Base-by-base conservation (phyloP, 35 echinoderm and acorn worm species). In the Lytechinus variegatus region DNA sequence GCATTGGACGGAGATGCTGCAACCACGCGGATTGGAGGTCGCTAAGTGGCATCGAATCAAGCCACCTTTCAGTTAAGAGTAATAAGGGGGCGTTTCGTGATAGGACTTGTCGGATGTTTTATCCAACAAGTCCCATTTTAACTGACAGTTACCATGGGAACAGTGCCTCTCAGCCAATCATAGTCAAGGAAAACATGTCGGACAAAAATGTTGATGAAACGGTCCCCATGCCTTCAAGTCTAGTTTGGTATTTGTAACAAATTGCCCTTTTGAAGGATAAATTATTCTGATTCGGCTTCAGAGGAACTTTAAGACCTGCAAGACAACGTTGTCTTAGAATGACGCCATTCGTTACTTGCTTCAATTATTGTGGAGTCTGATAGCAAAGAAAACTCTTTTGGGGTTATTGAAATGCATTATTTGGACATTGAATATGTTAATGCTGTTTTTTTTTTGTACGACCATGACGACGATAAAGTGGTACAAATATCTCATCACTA, bases 1-100 rank as follows among this genome's bases (percentile, higher is more conserved):
- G 24, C 95, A 96, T 86, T 96, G 95, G 95, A 54, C 27, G 0
- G 95, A 96, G 28, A 94, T 96, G 60, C 79, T 92, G 86, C 95
- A 89, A 51, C 95, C 95, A 12, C 57, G 79, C 0, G 92, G 54
- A 19, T 54, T 56, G 28, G 95, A 96, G 58, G 71, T 93, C 8
- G 95, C 95, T 27, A 79, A 86, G 54, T 96, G 95, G 95, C 95
- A 96, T 54, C 52, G 57, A 61, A 94, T 96, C 10, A 91, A 90
- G 29, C 87, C 95, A 19, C 95, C 92, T 27, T 93, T 93, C 28
- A 93, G 92, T 27, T 93, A 90, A 54, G 66, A 6, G 19, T 24
- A 24, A 79, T 7, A 4, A 7, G 19, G 21, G 4, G n/a, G n/a
- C n/a, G n/a, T n/a, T n/a, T n/a, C n/a, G n/a, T n/a, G n/a, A n/a